Conservation (phyloP, 1,140 invertebrate species). For the Atopsyche davidsoni region DNA sequence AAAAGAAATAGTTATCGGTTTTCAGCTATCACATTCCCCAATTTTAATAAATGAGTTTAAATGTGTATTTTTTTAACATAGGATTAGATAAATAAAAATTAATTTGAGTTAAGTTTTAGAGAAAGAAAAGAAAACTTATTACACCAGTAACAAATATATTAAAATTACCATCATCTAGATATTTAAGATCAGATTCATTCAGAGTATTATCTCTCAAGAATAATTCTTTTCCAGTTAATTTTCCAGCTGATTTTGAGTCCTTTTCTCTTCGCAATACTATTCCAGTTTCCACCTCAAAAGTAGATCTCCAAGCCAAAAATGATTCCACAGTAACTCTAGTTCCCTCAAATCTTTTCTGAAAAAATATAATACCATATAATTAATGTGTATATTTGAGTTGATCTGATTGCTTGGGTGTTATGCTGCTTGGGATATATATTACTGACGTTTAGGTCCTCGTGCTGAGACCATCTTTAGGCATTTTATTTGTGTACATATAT, state of each 20-base stretch:
- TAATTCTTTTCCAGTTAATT: conserved; percentile 79
- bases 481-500: too few relatives aligned
- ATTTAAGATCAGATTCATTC: conserved; percentile 93
- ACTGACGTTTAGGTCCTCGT: too few relatives aligned
- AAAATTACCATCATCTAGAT: conserved; percentile 78
- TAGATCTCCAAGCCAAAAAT: conserved; percentile 91
- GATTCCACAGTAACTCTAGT: conserved; percentile 92
- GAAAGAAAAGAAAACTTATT: not conserved
- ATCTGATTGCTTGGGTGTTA: too few relatives aligned
- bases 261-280: conserved; percentile 68
- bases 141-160: not conserved
- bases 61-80: too few relatives aligned
- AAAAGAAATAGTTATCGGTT: conserved; percentile 11
- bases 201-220: conserved; percentile 89
- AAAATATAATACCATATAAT: conserved; percentile 29
- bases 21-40: not conserved
- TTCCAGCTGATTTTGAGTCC: conserved; percentile 65
- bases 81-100: conserved; percentile 8
- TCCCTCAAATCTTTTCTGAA: conserved; percentile 90
- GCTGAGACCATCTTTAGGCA: too few relatives aligned
- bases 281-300: conserved; percentile 87
- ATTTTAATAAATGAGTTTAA: too few relatives aligned
- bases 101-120: not conserved
- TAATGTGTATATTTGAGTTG: too few relatives aligned
- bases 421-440: too few relatives aligned